Base-by-base conservation (phyloP, 2,888 invertebrate species). In the Scelioninae gen. 1 region DNA sequence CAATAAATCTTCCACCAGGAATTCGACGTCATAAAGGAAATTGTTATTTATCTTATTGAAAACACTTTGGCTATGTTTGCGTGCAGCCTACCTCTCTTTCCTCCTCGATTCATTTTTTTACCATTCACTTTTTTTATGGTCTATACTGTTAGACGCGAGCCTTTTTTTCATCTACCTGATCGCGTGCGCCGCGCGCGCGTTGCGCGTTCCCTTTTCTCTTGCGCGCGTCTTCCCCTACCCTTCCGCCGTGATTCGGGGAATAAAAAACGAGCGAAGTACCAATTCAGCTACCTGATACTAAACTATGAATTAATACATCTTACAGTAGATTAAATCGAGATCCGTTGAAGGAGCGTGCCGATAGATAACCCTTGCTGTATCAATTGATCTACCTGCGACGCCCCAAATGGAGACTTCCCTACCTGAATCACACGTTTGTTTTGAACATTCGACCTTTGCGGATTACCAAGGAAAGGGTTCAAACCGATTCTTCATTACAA, bases 101-200 rank as follows among this genome's bases (percentile, higher is more conserved):
- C 45, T 53, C 62, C n/a, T 63, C 45, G 7, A 10, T 6, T n/a
- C 23, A 23, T 56, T 49, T 60, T 62, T 53, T 47, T 32, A 23
- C 11, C 8, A n/a, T 23, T 68, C 58, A 31, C 32, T 56, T 83
- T 79, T n/a, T 80, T 83, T 80, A 80, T 11, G 58, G 55, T 49
- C 49, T 15, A n/a, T n/a, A 55, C 49, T 60, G 53, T 66, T 68
- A 75, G 63, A 56, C 47, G 56, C 47, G 72, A 58, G n/a, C 16
- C 38, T 58, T 43, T 43, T 40, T 43, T 43, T 43, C 10, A 51
- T 62, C 68, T 83, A 78, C 83, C 78, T 83, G 83, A 79, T 60
- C 83, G 83, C 83, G 83, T 79, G 83, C 83, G 75, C 16, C 69
- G 75, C 78, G 78, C 60, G 66, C 74, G 79, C 68, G 32, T 43